Base-by-base conservation (phyloP, 2,797 vertebrate genomes). In the Otolemur crassicaudatus region DNA sequence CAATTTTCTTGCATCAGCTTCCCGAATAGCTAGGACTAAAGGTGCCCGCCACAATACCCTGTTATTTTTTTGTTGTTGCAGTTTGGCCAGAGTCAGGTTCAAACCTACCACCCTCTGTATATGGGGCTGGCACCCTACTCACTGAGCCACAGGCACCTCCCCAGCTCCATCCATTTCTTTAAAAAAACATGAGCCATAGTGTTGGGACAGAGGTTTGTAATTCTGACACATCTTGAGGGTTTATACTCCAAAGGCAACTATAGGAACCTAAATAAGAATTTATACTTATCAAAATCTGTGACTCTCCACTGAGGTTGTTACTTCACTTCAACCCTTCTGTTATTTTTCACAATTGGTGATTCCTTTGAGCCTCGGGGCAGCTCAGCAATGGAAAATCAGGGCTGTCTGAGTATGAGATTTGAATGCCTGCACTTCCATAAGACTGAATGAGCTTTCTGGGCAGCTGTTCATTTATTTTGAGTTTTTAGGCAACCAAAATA, bases 181-280 rank as follows among this genome's bases (percentile, higher is more conserved):
- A 46, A 61, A 85, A 96, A 96, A 93, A 82, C 9, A 61, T 63
- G 40, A 92, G 23, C 94, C 63, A 17, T 46, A 65, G 65, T 95
- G 56, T 94, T 92, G 46, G 49, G 53, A 83, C 53, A 92, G 72
- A 63, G 75, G 27, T 70, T 97, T 96, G 19, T 94, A 95, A 96
- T 94, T 94, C 82, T 87, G 58, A 96, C n/a, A 72, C 3, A 87
- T 94, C 67, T 56, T 85, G 67, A 95, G 69, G 58, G 29, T 69
- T 91, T 94, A 63, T 34, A 65, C 60, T 97, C 31, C 89, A 96
- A 79, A 96, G 72, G 27, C 25, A 85, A 70, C 40, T 60, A 16
- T 79, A 20, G 70, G 85, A 92, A 80, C 37, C 88, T 77, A 56
- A 95, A 85, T 88, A 29, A 67, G 29, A 81, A 53, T 91, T 91